Conservation (phyloP, 2,888 invertebrate genomes). For the Cremastobaeus sp. region DNA sequence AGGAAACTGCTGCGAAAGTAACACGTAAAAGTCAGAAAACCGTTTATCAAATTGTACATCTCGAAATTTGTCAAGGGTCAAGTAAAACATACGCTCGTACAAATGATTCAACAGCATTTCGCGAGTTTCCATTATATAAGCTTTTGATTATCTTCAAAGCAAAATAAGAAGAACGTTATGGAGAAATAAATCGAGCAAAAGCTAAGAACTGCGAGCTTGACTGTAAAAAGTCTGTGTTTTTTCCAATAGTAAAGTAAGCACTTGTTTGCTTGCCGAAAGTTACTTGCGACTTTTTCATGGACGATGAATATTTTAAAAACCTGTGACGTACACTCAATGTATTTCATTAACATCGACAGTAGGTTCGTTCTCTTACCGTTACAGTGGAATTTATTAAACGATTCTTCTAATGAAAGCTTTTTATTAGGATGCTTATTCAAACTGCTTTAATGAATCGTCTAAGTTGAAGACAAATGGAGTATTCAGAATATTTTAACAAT, state of each 20-base stretch:
- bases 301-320: conserved; percentile 38
- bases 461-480: too few relatives aligned
- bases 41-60: too few relatives aligned
- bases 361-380: conserved; percentile 10
- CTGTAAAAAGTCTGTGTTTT: conserved; percentile 34
- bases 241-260: conserved; percentile 22
- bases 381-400: conserved; percentile 33
- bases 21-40: too few relatives aligned
- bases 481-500: too few relatives aligned
- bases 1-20: too few relatives aligned
- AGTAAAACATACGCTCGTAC: too few relatives aligned
- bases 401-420: too few relatives aligned
- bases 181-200: conserved; percentile 4
- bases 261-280: conserved; percentile 8
- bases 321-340: conserved; percentile 15
- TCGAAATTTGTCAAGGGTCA: too few relatives aligned
- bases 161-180: conserved; percentile 13
- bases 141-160: conserved; percentile 23
- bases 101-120: conserved; percentile 15
- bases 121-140: neutral
- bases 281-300: conserved; percentile 22
- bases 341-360: conserved; percentile 35
- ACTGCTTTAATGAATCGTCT: too few relatives aligned
- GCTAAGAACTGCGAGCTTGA: conserved; percentile 22
- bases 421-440: too few relatives aligned